Evolutionary conservation across 2,797 vertebrate genomes (phyloP).

Genomic region (Myotis findleyi): DNA sequence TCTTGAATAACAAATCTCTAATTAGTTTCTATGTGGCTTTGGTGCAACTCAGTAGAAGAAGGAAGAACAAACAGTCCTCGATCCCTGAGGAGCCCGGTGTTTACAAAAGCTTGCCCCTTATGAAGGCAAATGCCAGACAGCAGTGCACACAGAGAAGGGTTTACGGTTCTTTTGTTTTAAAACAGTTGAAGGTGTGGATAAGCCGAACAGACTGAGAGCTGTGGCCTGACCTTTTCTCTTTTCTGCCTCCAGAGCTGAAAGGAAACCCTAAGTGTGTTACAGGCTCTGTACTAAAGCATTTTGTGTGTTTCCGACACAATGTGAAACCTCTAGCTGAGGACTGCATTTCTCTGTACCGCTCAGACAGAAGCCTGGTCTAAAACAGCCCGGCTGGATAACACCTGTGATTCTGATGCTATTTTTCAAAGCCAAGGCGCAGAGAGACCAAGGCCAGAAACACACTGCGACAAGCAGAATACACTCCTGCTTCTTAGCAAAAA

Average conservation of each 20-base stretch:
- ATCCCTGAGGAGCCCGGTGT: constrained; percentile 73
- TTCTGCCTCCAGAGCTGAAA: constrained; percentile 14
- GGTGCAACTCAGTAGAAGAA: constrained; percentile 69
- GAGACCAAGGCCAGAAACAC: neutral
- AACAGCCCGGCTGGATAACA: neutral
- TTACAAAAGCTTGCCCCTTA: constrained; percentile 59
- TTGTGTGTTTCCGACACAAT: neutral
- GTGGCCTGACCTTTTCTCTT: neutral
- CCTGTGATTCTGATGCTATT: neutral
- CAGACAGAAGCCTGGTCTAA: neutral
- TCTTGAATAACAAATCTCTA: constrained; percentile 80
- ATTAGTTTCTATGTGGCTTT: constrained; percentile 82
- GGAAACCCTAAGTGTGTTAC: neutral
- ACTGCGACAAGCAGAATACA: neutral
- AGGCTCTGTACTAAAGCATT: constrained; percentile 2
- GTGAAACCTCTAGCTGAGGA: neutral
- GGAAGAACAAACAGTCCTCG: constrained; percentile 79
- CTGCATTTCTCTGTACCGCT: neutral
- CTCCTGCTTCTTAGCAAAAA: neutral
- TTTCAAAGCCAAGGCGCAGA: neutral
- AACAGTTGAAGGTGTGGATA: neutral
- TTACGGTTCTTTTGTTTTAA: constrained; percentile 11
- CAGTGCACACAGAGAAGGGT: neutral
- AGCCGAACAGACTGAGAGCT: constrained; percentile 34
- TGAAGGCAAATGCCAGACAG: neutral